These are phyloP conservation scores for Poecilobothrus nobilitatus DNA, from an alignment of 2,888 invertebrate genomes.

Conservation along the genomic window DNA sequence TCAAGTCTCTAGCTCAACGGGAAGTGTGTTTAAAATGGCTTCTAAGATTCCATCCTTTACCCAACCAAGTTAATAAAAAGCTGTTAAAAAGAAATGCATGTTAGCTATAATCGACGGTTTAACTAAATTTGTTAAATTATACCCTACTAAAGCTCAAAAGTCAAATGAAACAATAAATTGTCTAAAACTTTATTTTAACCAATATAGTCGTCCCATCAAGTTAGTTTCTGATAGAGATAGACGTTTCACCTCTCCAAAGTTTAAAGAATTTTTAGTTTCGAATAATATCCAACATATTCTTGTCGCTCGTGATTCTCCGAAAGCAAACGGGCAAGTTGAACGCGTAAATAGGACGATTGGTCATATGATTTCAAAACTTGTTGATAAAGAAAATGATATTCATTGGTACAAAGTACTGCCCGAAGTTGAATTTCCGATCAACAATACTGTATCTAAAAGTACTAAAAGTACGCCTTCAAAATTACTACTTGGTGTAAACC, in stretches of 20 bases:
- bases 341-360: conserved; percentile 8
- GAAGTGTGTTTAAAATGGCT: too few relatives aligned
- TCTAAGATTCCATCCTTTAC: too few relatives aligned
- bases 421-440: too few relatives aligned
- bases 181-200: conserved; percentile 12
- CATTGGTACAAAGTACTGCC: neutral
- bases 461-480: too few relatives aligned
- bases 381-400: neutral
- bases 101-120: conserved; percentile 3
- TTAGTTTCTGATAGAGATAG: conserved; percentile 14
- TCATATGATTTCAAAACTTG: conserved; percentile 11
- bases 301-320: conserved; percentile 14
- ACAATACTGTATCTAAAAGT: too few relatives aligned
- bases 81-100: too few relatives aligned
- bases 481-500: too few relatives aligned
- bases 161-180: conserved; percentile 26
- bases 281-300: conserved; percentile 12
- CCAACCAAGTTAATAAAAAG: too few relatives aligned
- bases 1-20: too few relatives aligned
- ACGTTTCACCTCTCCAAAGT: conserved; percentile 11
- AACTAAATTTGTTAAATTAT: conserved; percentile 12
- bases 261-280: conserved; percentile 9
- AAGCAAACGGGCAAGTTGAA: conserved; percentile 16
- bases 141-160: conserved; percentile 12
- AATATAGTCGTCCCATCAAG: neutral